Base-by-base conservation (phyloP, 2,888 invertebrate genomes). In the Apodemia duryi region DNA sequence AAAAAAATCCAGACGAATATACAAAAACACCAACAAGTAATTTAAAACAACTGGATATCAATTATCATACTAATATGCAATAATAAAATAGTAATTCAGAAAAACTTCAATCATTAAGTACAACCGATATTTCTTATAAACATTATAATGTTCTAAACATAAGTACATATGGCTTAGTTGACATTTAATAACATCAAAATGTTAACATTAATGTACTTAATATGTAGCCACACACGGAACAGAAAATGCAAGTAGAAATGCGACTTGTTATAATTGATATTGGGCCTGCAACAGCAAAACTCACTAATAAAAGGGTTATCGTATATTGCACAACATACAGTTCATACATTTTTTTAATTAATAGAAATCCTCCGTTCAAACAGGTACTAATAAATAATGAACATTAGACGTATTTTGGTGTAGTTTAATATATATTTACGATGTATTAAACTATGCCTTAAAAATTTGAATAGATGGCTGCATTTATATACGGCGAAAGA, bases 71-170 rank as follows among this genome's bases (percentile, higher is more conserved):
- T 60, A 35, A 51, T 43, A 43, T 43, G 13, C 21, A 21, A 51
- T 51, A 51, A 21, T 51, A 51, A 51, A 51, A 51, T 51, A 86
- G 79, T 79, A 79, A 80, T 81, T 82, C 74, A 75, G 79, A 83
- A 83, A 78, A 85, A 84, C 80, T 76, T 77, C 75, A 74, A 75
- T 79, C 72, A 79, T 85, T 88, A 87, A 88, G 88, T 89, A 88
- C 88, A 84, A 80, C 74, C 77, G 76, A 79, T 77, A 77, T 70
- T 61, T 64, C 46, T 60, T 64, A 64, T 38, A 62, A 61, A 51
- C 61, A 51, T 61, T 46, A 76, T 72, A 70, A 49, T 65, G 51
- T 49, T 65, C 64, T 73, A 78, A 68, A 77, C 77, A 74, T 77
- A 77, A 77, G 75, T 76, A 78, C 75, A 74, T 76, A 72, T 73